Evolutionary conservation across 2,113 vertebrate genomes (phyloP).

Genomic region (Oncorhynchus kisutch): DNA sequence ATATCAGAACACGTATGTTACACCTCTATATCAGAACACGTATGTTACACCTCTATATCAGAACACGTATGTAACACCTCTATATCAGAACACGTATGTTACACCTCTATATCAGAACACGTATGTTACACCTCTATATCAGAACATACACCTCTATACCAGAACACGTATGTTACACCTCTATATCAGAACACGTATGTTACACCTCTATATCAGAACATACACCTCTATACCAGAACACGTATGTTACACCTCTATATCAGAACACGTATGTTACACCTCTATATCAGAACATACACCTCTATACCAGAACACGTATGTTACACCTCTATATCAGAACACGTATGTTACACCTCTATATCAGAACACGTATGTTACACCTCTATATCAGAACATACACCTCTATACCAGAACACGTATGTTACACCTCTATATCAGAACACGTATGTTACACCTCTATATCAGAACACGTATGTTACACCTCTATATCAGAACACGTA

Average conservation of each 20-base stretch:
- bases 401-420: too few relatives aligned
- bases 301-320: neutral
- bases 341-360: too few relatives aligned
- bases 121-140: too few relatives aligned
- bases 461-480: neutral
- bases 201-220: neutral
- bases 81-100: too few relatives aligned
- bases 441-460: constrained; percentile 69
- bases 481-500: neutral
- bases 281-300: neutral
- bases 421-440: constrained; percentile 74
- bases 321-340: neutral
- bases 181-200: constrained; percentile 82
- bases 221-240: neutral
- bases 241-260: neutral
- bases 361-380: too few relatives aligned
- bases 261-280: too few relatives aligned
- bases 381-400: too few relatives aligned
- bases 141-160: too few relatives aligned
- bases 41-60: neutral
- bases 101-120: too few relatives aligned
- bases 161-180: constrained; percentile 34
- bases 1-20: too few relatives aligned
- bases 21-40: too few relatives aligned
- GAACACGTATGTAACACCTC: neutral